Evolutionary conservation across 2,888 invertebrate species (phyloP), one percentile per base, ranked within the genome.

Genomic region (Drosophila gaucha): DNA sequence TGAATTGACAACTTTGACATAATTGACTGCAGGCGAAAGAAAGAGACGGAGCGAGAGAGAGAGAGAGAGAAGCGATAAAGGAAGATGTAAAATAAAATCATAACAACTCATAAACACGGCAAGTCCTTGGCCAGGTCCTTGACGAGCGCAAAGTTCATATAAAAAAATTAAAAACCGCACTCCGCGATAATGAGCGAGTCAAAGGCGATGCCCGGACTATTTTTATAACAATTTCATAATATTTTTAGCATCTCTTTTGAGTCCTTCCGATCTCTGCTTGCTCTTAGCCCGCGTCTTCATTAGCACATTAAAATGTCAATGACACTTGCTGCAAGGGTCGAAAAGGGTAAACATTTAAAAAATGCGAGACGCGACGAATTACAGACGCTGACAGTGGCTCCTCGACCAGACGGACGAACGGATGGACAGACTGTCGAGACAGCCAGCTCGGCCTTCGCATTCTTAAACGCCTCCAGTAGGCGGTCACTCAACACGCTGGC

Each of bases 291-390:
- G 77, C 80, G 77, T 79, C 88, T 85, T 86, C 86, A 88, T 88
- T 88, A 85, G 86, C 85, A 78, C 88, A 85, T 85, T 85, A 85
- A 88, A 85, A 88, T 85, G 85, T 85, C 85, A 88, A 88, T 85
- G 85, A 88, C 88, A 84, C 79, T 85, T 71, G 46, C 33, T 60
- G 50, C 39, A 63, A 78, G 82, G 87, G 82, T 86, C 31, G 20
- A 31, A 44, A 46, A 46, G 82, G 87, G 82, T 86, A 80, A 82
- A 54, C 73, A 86, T 82, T 80, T 75, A 43, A 84, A 84, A 86
- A 86, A 86, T 86, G 67, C 72, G 78, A 80, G 67, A 70, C 67
- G 60, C 46, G 46, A 26, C 43, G 54, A 35, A 60, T 49, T 47
- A 62, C 43, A 28, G 28, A n/a, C 39, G 43, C 64, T 35, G 31